These are phyloP conservation scores for Drosophila teissieri DNA, from an alignment of 1,140 invertebrate species.

Conservation along the genomic window DNA sequence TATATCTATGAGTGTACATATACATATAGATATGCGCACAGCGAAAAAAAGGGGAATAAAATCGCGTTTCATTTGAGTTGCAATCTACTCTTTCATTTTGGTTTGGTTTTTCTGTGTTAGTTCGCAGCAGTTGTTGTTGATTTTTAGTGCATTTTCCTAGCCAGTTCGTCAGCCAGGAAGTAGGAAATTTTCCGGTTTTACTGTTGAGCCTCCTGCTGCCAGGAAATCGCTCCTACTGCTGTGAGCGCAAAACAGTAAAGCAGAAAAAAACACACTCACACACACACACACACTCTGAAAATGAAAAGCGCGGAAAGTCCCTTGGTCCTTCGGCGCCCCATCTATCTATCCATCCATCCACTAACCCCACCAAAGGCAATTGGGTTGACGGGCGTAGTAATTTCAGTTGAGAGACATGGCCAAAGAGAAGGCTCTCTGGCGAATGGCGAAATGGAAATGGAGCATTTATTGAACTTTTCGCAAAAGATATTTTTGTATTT, in stretches of 20 bases:
- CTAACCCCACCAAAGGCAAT: constrained; percentile 53
- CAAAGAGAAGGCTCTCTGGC: constrained; percentile 31
- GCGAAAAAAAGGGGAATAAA: constrained; percentile 26
- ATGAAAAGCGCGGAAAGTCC: constrained; percentile 55
- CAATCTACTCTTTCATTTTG: constrained; percentile 28
- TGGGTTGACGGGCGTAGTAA: constrained; percentile 68
- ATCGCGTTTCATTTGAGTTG: constrained; percentile 58
- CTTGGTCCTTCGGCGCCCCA: constrained; percentile 5
- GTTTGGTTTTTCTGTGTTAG: constrained; percentile 17
- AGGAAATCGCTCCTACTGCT: constrained; percentile 64
- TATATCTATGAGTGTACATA: constrained; percentile 8
- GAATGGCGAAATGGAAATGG: constrained; percentile 72
- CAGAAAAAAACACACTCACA: background rate
- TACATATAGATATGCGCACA: constrained; percentile 23
- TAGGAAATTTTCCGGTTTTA: constrained; percentile 81
- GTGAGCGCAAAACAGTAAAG: background rate
- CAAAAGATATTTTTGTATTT: constrained; percentile 73
- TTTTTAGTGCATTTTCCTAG: constrained; percentile 53
- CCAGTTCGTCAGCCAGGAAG: constrained; percentile 66
- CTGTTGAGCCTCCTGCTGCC: constrained; percentile 66
- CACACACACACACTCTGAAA: constrained; percentile 17
- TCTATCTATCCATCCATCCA: constrained; percentile 5
- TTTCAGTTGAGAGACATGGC: constrained; percentile 39
- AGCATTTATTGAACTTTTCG: constrained; percentile 80
- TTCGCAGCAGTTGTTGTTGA: constrained; percentile 24